Conservation (phyloP, 1,140 invertebrate genomes). For the Leptopilina boulardi region DNA sequence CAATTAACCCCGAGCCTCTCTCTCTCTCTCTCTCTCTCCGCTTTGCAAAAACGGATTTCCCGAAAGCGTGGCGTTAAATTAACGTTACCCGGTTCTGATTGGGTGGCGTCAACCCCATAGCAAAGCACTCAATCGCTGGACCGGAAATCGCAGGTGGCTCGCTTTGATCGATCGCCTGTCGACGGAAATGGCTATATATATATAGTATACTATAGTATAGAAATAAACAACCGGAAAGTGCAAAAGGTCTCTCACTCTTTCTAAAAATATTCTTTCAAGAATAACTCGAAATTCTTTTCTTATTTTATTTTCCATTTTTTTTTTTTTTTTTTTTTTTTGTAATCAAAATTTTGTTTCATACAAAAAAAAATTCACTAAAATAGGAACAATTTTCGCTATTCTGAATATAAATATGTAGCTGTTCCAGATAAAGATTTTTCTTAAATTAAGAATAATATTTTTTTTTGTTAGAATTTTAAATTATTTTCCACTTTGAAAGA, state of each 20-base stretch:
- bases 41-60: conserved; percentile 70
- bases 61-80: conserved; percentile 71
- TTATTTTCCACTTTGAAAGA: no score
- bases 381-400: no score
- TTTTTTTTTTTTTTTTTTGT: no score
- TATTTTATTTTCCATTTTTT: no score
- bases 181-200: conserved; percentile 34
- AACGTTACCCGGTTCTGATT: conserved; percentile 69
- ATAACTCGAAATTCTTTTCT: neutral
- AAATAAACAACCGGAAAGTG: neutral
- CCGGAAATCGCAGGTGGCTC: conserved; percentile 66
- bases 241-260: neutral
- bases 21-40: no score
- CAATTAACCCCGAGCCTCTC: conserved; percentile 62
- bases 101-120: conserved; percentile 48
- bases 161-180: conserved; percentile 66
- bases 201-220: neutral
- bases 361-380: no score
- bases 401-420: no score
- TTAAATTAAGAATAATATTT: no score
- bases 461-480: no score
- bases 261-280: neutral
- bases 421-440: no score
- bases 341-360: no score
- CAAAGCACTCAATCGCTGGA: conserved; percentile 55